These are phyloP conservation scores for Chondrilla cf. caribensis DNA, from an alignment of 37 sponge, comb jelly and placozoan genomes.

Conservation along the genomic window DNA sequence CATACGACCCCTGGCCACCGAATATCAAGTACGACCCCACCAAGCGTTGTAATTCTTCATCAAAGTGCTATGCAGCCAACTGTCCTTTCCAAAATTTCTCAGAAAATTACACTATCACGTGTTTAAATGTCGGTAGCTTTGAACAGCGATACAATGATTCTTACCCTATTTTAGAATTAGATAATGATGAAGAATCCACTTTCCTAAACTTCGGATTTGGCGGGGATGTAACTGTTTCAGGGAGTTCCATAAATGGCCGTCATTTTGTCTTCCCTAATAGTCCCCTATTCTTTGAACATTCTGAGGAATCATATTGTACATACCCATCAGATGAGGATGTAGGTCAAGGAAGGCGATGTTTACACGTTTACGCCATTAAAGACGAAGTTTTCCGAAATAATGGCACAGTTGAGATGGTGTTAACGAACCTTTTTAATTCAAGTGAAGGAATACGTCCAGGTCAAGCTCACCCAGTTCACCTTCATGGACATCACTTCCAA, in stretches of 20 bases:
- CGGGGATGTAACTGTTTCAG: conserved; percentile 27
- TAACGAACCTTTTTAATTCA: neutral
- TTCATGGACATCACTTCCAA: conserved; percentile 39
- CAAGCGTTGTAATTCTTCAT: neutral
- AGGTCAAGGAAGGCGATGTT: neutral
- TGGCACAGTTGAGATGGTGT: conserved; percentile 5
- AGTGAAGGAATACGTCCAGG: neutral
- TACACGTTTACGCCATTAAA: neutral
- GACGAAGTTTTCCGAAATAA: neutral
- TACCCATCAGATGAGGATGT: too few species aligned
- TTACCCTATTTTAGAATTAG: neutral
- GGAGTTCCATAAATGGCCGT: conserved; percentile 61
- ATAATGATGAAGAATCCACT: neutral
- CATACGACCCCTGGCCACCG: neutral
- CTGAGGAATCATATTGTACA: too few species aligned
- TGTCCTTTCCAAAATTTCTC: conserved; percentile 62
- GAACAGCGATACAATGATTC: neutral
- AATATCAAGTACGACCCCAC: neutral
- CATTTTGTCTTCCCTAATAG: conserved; percentile 55
- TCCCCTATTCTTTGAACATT: conserved; percentile 10
- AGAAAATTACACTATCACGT: conserved; percentile 22
- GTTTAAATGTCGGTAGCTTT: conserved; percentile 41
- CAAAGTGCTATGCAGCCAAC: conserved; percentile 53
- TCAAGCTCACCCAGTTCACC: conserved; percentile 32
- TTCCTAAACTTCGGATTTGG: conserved; percentile 84